Evolutionary conservation across 2,797 vertebrate genomes (phyloP).

Genomic region (Enteromius viviparus): DNA sequence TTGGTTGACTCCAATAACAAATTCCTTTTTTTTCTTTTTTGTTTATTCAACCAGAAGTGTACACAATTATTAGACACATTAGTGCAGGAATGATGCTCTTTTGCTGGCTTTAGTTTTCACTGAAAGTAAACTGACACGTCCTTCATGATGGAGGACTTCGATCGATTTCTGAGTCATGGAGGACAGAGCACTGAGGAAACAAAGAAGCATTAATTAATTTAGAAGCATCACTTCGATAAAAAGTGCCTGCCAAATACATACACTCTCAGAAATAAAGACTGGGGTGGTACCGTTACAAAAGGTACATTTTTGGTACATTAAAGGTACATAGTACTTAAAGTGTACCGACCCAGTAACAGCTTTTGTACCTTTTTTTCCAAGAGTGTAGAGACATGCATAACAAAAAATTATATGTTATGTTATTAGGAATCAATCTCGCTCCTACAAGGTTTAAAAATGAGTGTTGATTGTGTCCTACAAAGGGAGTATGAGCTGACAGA

Average conservation of each 20-base stretch:
- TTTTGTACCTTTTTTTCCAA: no score
- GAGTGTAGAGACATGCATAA: no score
- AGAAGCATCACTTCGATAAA: not conserved
- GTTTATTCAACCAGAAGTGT: not conserved
- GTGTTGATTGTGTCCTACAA: not conserved
- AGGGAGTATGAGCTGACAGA: not conserved
- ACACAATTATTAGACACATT: not conserved
- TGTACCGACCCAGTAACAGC: no score
- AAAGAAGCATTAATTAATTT: not conserved
- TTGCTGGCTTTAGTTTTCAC: not conserved
- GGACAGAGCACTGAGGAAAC: not conserved
- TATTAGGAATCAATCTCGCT: no score
- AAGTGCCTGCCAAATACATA: not conserved
- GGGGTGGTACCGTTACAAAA: no score
- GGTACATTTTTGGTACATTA: no score
- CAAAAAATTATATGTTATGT: no score
- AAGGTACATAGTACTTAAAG: no score
- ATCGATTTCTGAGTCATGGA: not conserved
- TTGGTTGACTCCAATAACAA: not conserved
- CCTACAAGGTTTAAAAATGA: not conserved
- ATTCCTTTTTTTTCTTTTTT: no score
- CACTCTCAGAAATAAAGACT: no score
- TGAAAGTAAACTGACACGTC: constrained; percentile 4
- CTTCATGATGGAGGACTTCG: not conserved
- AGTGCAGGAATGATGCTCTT: not conserved